A percentile compares a stretch with the other conserved stretches of the same genome.
These are phyloP conservation scores for Chrysogorgia sp. DNA, from an alignment of 92 coral and sea anemone genomes.

Conservation along the genomic window DNA sequence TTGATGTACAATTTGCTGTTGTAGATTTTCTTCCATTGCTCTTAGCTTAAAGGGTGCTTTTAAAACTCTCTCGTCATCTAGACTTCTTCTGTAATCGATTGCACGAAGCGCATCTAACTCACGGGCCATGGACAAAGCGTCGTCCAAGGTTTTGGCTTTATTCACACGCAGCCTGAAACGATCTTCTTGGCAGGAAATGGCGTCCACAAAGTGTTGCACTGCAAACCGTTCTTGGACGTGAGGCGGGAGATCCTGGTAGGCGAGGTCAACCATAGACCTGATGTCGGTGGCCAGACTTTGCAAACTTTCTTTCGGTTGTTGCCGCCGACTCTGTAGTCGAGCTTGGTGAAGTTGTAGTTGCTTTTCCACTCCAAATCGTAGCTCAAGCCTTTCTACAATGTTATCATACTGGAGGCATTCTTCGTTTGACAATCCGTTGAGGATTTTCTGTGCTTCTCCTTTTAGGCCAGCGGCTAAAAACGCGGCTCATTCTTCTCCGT, in stretches of 20 bases:
- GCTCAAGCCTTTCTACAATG: conserved; percentile 46
- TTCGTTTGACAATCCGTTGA: conserved; percentile 45
- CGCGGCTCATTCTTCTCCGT: conserved; percentile 50
- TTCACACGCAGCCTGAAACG: neutral
- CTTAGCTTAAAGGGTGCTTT: neutral
- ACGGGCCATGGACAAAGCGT: conserved; percentile 42
- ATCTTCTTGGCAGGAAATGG: conserved; percentile 5
- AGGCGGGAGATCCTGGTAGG: conserved; percentile 16
- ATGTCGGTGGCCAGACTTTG: conserved; percentile 32
- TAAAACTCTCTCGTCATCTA: neutral
- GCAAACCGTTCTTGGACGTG: conserved; percentile 16
- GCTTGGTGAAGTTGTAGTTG: conserved; percentile 62
- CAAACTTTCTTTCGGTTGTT: conserved; percentile 51
- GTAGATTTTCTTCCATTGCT: neutral
- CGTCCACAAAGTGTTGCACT: conserved; percentile 23
- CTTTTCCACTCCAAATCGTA: conserved; percentile 51
- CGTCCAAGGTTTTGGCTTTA: conserved; percentile 28
- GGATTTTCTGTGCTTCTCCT: conserved; percentile 56
- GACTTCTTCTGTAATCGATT: conserved; percentile 29
- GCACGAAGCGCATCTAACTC: conserved; percentile 44
- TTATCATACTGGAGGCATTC: conserved; percentile 48
- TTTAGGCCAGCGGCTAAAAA: conserved; percentile 59
- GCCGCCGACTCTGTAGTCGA: conserved; percentile 45
- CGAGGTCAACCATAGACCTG: conserved; percentile 21
- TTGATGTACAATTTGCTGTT: neutral